A percentile compares a stretch with the other conserved stretches of the same genome.
Conservation (phyloP, 2,113 vertebrate genomes). For the Irena cyanogastra region DNA sequence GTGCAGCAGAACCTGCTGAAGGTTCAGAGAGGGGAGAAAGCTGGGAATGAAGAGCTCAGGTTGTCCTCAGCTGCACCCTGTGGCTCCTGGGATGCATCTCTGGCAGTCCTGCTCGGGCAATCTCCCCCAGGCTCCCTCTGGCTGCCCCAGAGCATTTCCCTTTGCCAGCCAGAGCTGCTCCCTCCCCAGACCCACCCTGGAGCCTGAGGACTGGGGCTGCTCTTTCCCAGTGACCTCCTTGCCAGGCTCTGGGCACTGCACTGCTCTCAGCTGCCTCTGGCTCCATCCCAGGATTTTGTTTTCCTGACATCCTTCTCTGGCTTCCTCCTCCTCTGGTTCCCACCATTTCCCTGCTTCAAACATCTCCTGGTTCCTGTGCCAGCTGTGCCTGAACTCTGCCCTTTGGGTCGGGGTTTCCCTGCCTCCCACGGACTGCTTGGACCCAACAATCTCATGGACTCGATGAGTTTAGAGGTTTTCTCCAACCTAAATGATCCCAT, state of each 20-base stretch:
- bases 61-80: neutral
- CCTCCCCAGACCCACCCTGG: neutral
- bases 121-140: accelerated
- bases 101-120: accelerated
- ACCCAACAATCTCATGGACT: accelerated
- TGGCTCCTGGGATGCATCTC: accelerated
- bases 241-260: accelerated
- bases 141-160: neutral
- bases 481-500: neutral
- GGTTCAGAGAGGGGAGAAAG: neutral
- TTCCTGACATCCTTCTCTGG: neutral
- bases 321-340: neutral
- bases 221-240: neutral
- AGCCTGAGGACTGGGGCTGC: accelerated
- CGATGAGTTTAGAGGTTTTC: accelerated
- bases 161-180: neutral
- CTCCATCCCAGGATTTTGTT: neutral
- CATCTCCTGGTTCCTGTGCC: accelerated
- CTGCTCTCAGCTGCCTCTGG: accelerated
- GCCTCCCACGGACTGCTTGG: accelerated
- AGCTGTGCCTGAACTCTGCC: neutral
- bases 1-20: neutral
- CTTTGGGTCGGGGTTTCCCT: neutral
- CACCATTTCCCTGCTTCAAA: neutral
- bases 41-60: accelerated